Evolutionary conservation across 2,797 vertebrate genomes (phyloP), one percentile per base, ranked within the genome.

Genomic region (Cynodonichthys magdalenae): DNA sequence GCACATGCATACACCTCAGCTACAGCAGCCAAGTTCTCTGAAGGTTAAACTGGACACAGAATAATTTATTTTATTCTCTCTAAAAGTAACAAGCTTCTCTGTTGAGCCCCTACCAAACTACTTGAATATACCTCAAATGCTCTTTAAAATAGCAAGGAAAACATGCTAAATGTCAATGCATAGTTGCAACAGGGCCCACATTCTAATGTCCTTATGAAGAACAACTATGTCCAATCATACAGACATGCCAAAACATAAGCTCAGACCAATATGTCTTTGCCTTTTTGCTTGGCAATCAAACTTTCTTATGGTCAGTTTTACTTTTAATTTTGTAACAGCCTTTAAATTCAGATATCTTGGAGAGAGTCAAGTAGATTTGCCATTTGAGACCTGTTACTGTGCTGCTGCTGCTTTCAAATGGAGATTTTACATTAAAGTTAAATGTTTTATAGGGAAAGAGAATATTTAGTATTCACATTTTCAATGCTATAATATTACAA

Each of bases 1-100:
- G 57, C 59, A 53, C 50, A 68, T 72, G 47, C 68, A 81, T 49
- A 67, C 53, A 63, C 60, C 67, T 77, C 44, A 64, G 68, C 64
- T 66, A 44, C 47, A 62, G 51, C 80, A 87, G 87, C 77, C 86
- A 77, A 86, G 80, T 80, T 81, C 77, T 79, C 60, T 83, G 89
- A 92, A 92, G 90, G 89, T 90, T 89, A 89, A 92, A 82, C 66
- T 81, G 83, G 88, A 89, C 85, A 89, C 79, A 88, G 85, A 87
- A 72, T 86, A 80, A 90, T 91, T 86, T 81, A 75, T 79, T 87
- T 79, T 61, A 75, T 24, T 24, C 2, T 24, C 24, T 24, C 24
- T 24, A 75, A 89, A 39, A 90, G 89, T 89, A 92, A 92, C 85
- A 86, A 90, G 86, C 69, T 54, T 84, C 6, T 12, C 79, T 83